Evolutionary conservation across 2,888 invertebrate genomes (phyloP).

Genomic region (Cylindroiulus punctatus): DNA sequence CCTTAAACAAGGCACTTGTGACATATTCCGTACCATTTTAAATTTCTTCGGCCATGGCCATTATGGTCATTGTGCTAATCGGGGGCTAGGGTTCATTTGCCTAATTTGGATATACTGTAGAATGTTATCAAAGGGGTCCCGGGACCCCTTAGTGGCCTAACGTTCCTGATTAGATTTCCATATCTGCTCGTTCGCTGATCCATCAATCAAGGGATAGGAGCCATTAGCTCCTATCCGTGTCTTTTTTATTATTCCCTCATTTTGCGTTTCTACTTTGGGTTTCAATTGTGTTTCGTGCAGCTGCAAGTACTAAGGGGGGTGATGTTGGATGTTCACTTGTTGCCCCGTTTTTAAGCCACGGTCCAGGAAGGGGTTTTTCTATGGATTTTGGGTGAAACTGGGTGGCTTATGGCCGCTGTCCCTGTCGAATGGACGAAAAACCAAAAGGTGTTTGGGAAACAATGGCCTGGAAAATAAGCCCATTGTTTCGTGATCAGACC

Average conservation of each 20-base stretch:
- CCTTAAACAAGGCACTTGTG: no score
- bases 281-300: constrained; percentile 16
- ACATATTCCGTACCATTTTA: no score
- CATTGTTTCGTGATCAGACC: constrained; percentile 23
- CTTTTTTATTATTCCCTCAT: constrained; percentile 5
- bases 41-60: no score
- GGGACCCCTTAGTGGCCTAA: neutral
- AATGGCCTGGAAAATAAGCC: constrained; percentile 26
- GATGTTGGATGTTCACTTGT: constrained; percentile 39
- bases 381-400: neutral
- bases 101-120: neutral
- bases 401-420: constrained; percentile 28
- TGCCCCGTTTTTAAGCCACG: neutral
- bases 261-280: neutral
- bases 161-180: neutral
- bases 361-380: neutral
- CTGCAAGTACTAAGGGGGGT: neutral
- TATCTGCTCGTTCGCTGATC: neutral
- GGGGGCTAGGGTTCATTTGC: neutral
- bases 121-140: neutral
- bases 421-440: neutral
- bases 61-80: neutral
- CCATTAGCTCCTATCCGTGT: neutral
- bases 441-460: constrained; percentile 23
- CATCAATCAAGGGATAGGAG: constrained; percentile 28